Percentiles rank a stretch among this genome's conserved stretches.
Conservation (phyloP, 2,888 invertebrate genomes). For the Ecdyonurus torrentis region DNA sequence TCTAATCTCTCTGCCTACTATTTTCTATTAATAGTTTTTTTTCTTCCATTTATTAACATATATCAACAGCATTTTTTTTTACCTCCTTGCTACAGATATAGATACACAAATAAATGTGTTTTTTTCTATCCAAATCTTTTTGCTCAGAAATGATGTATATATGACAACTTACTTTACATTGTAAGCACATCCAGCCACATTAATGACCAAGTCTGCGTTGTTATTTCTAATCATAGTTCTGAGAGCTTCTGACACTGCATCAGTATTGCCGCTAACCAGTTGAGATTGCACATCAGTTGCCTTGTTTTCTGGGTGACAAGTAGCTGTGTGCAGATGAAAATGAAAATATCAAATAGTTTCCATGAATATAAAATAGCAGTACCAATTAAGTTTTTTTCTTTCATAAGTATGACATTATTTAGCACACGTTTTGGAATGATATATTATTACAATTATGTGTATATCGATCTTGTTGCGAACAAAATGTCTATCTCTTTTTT, state of each 20-base stretch:
- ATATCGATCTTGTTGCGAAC: too few relatives aligned
- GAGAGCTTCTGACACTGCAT: conserved; percentile 40
- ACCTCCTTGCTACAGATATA: too few relatives aligned
- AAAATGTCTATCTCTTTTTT: too few relatives aligned
- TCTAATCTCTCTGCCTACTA: too few relatives aligned
- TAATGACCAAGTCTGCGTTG: conserved; percentile 52
- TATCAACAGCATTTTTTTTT: too few relatives aligned
- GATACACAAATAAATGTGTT: too few relatives aligned
- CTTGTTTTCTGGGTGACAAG: not conserved
- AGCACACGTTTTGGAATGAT: not conserved
- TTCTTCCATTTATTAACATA: too few relatives aligned
- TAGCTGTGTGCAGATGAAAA: not conserved
- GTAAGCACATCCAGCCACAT: conserved; percentile 55
- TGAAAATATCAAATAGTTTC: conserved; percentile 4
- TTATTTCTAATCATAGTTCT: conserved; percentile 44
- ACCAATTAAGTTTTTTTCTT: too few relatives aligned
- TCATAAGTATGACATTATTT: not conserved
- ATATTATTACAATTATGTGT: not conserved
- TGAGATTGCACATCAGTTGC: not conserved
- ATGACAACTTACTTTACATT: conserved; percentile 36
- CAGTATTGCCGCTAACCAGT: conserved; percentile 20
- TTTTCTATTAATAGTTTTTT: too few relatives aligned
- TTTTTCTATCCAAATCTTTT: too few relatives aligned
- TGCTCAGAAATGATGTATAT: too few relatives aligned
- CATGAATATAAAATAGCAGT: not conserved